phyloP scores from a whole-genome alignment of 2,113 vertebrate species.

The Syrmaticus mikado region DNA sequence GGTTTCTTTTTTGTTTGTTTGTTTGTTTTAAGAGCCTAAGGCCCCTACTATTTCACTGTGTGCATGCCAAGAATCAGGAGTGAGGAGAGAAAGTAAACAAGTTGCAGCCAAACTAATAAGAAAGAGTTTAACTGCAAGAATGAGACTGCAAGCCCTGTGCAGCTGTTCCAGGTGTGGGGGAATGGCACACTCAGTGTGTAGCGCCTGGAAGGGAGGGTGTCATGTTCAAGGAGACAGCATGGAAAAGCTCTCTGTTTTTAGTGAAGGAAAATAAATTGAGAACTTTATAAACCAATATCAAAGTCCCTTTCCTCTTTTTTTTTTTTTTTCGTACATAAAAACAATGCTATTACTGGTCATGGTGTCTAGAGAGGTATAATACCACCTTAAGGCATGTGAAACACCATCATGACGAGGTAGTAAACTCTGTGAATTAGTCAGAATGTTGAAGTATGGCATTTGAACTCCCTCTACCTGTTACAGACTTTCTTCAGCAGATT shows the following conservation, averaged over 20 bases:
- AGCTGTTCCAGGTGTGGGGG: background rate
- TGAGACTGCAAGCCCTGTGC: background rate
- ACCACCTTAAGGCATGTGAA: background rate
- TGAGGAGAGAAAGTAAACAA: background rate
- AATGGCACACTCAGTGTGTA: rapidly evolving
- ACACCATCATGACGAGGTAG: background rate
- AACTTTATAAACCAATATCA: background rate
- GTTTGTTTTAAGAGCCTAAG: slow-evolving; percentile 35
- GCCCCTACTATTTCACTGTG: slow-evolving; percentile 26
- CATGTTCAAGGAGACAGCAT: background rate
- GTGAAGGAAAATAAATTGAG: background rate
- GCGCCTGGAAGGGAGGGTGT: background rate
- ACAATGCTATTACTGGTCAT: rapidly evolving
- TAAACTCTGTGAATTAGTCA: background rate
- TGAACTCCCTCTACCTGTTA: background rate
- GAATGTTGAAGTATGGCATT: background rate
- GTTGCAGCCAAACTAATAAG: background rate
- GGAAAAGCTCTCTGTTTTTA: background rate
- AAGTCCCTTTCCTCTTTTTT: background rate
- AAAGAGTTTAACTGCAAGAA: background rate
- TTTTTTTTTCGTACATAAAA: background rate
- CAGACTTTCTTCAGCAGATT: background rate
- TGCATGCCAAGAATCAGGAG: slow-evolving; percentile 9
- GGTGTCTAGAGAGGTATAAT: background rate
- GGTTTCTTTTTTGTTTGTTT: background rate